Evolutionary conservation across 1,140 invertebrate genomes (phyloP), one percentile per base, ranked within the genome.

Genomic region (Calliphora vicina): DNA sequence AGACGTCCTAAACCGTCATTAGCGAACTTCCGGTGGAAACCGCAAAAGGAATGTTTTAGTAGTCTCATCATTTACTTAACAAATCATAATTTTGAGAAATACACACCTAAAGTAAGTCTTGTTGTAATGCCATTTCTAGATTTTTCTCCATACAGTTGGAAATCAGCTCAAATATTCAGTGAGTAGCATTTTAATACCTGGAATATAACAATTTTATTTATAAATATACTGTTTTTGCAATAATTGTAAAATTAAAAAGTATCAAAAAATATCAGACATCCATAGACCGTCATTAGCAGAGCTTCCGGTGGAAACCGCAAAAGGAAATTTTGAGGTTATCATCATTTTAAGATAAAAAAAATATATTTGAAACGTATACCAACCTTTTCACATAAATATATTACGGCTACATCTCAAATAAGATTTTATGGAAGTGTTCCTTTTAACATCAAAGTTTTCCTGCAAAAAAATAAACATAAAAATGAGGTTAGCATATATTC

Each of bases 231-330:
- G n/a, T n/a, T n/a, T n/a, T n/a, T n/a, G n/a, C n/a, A n/a, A n/a
- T n/a, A n/a, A n/a, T n/a, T n/a, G n/a, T n/a, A n/a, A n/a, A n/a
- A n/a, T n/a, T n/a, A n/a, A n/a, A n/a, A n/a, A 73, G 35, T 35
- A 8, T 35, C 5, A 1, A 35, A 35, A 35, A 35, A 35, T 35
- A 83, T 84, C 84, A 83, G 84, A 84, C 84, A 45, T 73, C 82
- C 82, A 45, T 50, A 27, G 50, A 81, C 84, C 84, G 42, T 84
- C 84, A 81, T 43, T 84, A 84, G 84, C 74, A 26, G 73, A 81
- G 23, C 84, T 84, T 84, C 84, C 61, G 84, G 84, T 84, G 84
- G 84, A 84, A 84, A 84, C 84, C 84, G 82, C 84, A 84, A 83
- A 84, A 84, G 84, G 82, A 84, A 84, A 81, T 29, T n/a, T 35